These are phyloP conservation scores for Alcis repandata DNA, from an alignment of 2,888 invertebrate species.

Conservation along the genomic window DNA sequence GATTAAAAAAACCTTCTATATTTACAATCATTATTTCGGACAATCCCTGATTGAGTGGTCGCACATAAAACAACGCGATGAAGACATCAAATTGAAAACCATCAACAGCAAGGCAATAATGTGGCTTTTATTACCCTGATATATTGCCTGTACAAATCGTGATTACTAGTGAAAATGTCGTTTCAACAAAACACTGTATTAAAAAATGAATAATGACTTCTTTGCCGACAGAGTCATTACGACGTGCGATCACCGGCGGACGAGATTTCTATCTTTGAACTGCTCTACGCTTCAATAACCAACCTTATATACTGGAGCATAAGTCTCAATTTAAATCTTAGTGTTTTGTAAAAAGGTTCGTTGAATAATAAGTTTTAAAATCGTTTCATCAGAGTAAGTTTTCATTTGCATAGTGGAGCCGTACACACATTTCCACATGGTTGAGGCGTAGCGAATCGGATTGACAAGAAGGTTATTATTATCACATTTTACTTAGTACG, in stretches of 20 bases:
- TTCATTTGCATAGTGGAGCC: slow-evolving; percentile 52
- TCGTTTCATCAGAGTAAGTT: slow-evolving; percentile 48
- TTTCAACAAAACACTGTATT: slow-evolving; percentile 85
- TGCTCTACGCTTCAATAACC: slow-evolving; percentile 41
- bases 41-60: slow-evolving; percentile 56
- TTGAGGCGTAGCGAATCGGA: slow-evolving; percentile 81
- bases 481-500: slow-evolving; percentile 80
- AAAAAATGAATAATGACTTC: slow-evolving; percentile 86
- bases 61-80: slow-evolving; percentile 62
- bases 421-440: slow-evolving; percentile 73
- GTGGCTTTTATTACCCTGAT: slow-evolving; percentile 80
- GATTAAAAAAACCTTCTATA: slow-evolving; percentile 48
- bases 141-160: slow-evolving; percentile 82
- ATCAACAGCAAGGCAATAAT: slow-evolving; percentile 74
- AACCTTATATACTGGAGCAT: slow-evolving; percentile 48
- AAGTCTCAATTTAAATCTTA: slow-evolving; percentile 50
- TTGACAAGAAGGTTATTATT: slow-evolving; percentile 85
- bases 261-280: slow-evolving; percentile 78
- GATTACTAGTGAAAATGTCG: slow-evolving; percentile 86
- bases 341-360: slow-evolving; percentile 37
- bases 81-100: slow-evolving; percentile 84
- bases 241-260: slow-evolving; percentile 74
- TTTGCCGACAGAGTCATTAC: slow-evolving; percentile 83
- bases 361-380: slow-evolving; percentile 63
- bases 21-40: slow-evolving; percentile 50